Evolutionary conservation across 2,888 invertebrate genomes (phyloP).

Genomic region (Alentia gelatinosa): DNA sequence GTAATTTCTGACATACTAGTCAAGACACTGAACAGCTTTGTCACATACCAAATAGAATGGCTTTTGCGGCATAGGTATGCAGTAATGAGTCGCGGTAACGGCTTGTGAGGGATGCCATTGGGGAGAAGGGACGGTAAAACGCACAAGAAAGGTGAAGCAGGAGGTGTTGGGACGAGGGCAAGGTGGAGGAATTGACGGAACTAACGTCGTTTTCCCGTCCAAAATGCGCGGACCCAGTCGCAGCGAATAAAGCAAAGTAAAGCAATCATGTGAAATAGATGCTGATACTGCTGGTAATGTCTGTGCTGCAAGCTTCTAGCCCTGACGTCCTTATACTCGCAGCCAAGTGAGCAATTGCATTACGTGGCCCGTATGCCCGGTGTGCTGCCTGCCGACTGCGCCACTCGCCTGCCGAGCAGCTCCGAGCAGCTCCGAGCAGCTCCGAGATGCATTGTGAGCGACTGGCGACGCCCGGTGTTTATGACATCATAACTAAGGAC

Average conservation of each 20-base stretch:
- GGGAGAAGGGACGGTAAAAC: too few species aligned
- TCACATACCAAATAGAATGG: too few species aligned
- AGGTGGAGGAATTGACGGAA: too few species aligned
- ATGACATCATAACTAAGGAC: constrained; percentile 42
- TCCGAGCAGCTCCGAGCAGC: not conserved
- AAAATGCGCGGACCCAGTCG: not conserved
- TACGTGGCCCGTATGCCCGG: not conserved
- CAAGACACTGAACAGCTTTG: too few species aligned
- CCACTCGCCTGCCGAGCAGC: not conserved
- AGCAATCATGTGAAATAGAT: constrained; percentile 13
- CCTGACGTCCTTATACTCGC: not conserved
- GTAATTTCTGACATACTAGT: too few species aligned
- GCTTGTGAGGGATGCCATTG: too few species aligned
- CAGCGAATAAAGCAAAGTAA: not conserved
- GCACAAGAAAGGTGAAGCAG: too few species aligned
- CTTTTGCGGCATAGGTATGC: too few species aligned
- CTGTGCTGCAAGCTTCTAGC: not conserved
- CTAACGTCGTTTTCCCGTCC: not conserved
- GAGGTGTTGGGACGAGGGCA: too few species aligned
- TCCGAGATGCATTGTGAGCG: too few species aligned
- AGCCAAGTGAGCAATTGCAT: not conserved
- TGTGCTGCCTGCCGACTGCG: not conserved
- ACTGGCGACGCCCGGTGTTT: not conserved
- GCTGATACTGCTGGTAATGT: not conserved
- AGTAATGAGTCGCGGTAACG: too few species aligned